Base-by-base conservation (phyloP, 2,888 invertebrate species). In the Drosophila maculinotata region DNA sequence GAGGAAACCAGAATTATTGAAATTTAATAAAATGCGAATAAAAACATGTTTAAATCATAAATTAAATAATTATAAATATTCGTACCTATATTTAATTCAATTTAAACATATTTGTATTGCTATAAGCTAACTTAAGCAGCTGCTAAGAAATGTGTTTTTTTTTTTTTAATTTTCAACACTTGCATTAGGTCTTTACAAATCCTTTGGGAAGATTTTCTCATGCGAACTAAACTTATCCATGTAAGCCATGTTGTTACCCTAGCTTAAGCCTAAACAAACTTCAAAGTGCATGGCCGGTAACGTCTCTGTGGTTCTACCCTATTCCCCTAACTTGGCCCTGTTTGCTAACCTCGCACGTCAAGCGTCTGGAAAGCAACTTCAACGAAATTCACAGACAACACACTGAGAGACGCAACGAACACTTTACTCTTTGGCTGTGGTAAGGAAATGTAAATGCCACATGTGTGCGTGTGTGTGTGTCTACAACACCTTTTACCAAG, bases 401-500 rank as follows among this genome's bases (percentile, higher is more conserved):
- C 36, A 45, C 31, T 42, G 52, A 59, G 49, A 54, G 66, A 57
- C 53, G 66, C 62, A 17, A 62, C 36, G 48, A 76, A 60, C 60
- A 73, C 69, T 69, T 68, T 68, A 65, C 72, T 68, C 69, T 72
- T 69, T 53, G 59, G 47, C 28, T 71, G 73, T n/a, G 75, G 73
- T 69, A 65, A 73, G 77, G 58, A 77, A 75, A 77, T 75, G 75
- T 75, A 69, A 72, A 65, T 73, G 53, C 42, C 57, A 63, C 54
- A 38, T 54, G 44, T 59, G 33, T 53, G 36, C 33, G 42, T 44
- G 42, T 12, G 12, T 44, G 52, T 76, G 64, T 76, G 69, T 84
- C 53, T 51, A 75, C 81, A 82, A 87, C 81, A 82, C 87, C 87
- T 87, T 87, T 87, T 87, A 82, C 81, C 69, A 75, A 82, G 81